Evolutionary conservation across 2,113 vertebrate species (phyloP).

Genomic region (Indicator maculatus): DNA sequence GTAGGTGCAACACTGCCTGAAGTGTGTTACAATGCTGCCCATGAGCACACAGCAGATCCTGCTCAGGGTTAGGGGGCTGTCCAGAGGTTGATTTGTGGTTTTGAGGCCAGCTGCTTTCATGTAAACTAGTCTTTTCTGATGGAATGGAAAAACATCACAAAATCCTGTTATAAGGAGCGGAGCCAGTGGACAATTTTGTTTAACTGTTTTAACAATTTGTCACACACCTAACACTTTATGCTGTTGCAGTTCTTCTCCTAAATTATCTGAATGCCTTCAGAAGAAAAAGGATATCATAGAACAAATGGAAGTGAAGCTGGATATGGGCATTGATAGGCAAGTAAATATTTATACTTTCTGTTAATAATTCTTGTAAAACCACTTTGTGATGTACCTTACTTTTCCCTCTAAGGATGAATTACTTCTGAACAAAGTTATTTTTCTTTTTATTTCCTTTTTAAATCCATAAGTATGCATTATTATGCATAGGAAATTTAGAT

Average conservation of each 20-base stretch:
- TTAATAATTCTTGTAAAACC: neutral
- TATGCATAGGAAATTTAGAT: neutral
- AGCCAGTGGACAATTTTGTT: neutral
- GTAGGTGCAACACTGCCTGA: no score
- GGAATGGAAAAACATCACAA: neutral
- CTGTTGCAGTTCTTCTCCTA: slow-evolving; percentile 90
- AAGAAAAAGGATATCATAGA: slow-evolving; percentile 99
- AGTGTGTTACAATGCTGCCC: no score
- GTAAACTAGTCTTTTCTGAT: neutral
- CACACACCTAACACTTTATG: neutral
- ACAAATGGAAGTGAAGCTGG: slow-evolving; percentile 98
- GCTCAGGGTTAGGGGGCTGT: neutral
- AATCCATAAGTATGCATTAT: neutral
- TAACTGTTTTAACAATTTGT: neutral
- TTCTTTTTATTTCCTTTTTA: neutral
- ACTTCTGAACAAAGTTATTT: neutral
- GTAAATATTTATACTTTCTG: slow-evolving; percentile 42
- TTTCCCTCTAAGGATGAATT: neutral
- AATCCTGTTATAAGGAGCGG: neutral
- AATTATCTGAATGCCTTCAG: slow-evolving; percentile 96
- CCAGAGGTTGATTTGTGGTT: neutral
- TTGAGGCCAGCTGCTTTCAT: neutral
- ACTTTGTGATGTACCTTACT: neutral
- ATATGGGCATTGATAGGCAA: slow-evolving; percentile 96
- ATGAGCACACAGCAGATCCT: neutral